Evolutionary conservation across 2,113 vertebrate genomes (phyloP), one percentile per base, ranked within the genome.

Genomic region (Tragelaphus scriptus): DNA sequence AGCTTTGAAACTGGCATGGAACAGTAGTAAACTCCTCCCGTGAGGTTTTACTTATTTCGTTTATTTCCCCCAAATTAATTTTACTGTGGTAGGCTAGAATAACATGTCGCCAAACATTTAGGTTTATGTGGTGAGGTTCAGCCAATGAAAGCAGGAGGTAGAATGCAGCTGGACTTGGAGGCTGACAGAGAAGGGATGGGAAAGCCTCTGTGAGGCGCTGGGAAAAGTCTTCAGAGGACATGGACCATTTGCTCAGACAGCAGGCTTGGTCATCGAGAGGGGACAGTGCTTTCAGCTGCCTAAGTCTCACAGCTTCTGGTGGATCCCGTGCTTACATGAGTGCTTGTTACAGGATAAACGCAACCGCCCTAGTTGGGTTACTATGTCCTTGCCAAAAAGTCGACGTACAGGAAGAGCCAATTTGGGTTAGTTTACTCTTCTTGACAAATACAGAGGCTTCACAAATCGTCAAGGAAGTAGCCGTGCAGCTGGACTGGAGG

Each of bases 41-140:
- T 19, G 79, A 79, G 58, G 21, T 97, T 98, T 91, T 30, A 87
- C 97, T 98, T 86, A 36, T 71, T 98, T 98, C 59, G 79, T 95
- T 96, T 87, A 80, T 97, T 97, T 94, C 17, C 9, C 91, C 85
- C 65, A 90, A 95, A 88, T 56, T 68, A 58, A 95, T 97, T 97
- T 97, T 90, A 92, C 63, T 94, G 7, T n/a, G 91, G 40, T 87
- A 63, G 49, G 32, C 53, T 97, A 96, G 98, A 96, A 90, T 94
- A 96, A 96, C 59, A 59, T 23, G 26, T 79, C 88, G 92, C 56
- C 36, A 97, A 95, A 95, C 47, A 61, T 94, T 97, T 91, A 51
- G 93, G 77, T 95, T 97, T 95, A 75, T 91, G 93, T 88, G 89
- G 36, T 77, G 79, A 94, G 5, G 75, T 93, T 61, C 28, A 96